Percentiles rank a stretch among this genome's conserved stretches.
Conservation (phyloP, 2,797 vertebrate genomes). For the Bradypodion ventrale region DNA sequence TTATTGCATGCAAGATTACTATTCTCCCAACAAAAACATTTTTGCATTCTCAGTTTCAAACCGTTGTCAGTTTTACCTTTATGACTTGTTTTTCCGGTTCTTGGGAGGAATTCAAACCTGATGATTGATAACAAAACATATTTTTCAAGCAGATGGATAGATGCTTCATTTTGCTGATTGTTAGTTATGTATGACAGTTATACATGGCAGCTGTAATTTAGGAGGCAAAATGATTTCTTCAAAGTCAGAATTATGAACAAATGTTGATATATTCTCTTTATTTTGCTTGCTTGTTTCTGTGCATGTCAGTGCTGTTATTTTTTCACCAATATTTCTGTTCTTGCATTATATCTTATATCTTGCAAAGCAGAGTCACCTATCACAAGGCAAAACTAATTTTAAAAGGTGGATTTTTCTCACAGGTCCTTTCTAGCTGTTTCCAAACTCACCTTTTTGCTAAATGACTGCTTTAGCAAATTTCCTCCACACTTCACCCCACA, state of each 20-base stretch:
- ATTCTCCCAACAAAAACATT: conserved; percentile 23
- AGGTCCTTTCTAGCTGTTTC: conserved; percentile 46
- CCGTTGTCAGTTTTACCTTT: conserved; percentile 61
- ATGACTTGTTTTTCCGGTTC: conserved; percentile 57
- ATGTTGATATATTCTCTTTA: conserved; percentile 47
- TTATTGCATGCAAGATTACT: background rate
- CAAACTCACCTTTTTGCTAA: conserved; percentile 62
- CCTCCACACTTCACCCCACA: conserved; percentile 60
- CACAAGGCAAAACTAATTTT: conserved; percentile 59
- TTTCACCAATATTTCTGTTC: conserved; percentile 52
- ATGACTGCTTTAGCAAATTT: conserved; percentile 55
- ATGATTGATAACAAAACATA: conserved; percentile 62
- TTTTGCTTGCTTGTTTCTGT: conserved; percentile 47
- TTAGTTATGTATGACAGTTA: conserved; percentile 49
- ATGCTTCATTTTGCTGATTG: conserved; percentile 36
- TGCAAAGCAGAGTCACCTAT: conserved; percentile 50
- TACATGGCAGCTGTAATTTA: conserved; percentile 68
- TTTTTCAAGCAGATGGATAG: conserved; percentile 60
- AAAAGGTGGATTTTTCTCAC: conserved; percentile 52
- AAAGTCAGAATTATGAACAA: conserved; percentile 65
- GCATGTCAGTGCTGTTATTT: conserved; percentile 51
- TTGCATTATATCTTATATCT: conserved; percentile 42
- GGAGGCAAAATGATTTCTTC: conserved; percentile 59
- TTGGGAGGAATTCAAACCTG: conserved; percentile 59
- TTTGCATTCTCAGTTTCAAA: conserved; percentile 46